These are phyloP conservation scores for Acipenser ruthenus DNA, from an alignment of 2,797 vertebrate genomes.

Conservation along the genomic window DNA sequence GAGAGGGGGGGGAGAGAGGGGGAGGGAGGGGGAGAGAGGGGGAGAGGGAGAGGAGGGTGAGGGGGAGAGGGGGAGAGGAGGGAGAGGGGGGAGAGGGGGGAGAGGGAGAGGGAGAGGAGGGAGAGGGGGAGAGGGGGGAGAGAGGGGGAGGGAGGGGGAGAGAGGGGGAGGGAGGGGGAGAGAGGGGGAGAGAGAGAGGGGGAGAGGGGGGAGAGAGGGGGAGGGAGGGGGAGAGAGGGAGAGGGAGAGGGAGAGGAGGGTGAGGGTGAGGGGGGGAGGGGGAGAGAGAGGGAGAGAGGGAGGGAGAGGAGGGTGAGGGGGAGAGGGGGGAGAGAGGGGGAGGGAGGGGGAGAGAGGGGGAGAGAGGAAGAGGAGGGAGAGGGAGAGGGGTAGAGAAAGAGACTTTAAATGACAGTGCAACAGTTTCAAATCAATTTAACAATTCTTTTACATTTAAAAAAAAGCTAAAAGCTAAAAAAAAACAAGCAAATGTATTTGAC, in stretches of 20 bases:
- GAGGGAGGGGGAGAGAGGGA: no score
- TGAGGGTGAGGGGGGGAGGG: no score
- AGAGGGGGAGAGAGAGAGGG: background rate
- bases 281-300: no score
- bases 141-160: constrained; percentile 6
- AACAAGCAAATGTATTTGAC: no score
- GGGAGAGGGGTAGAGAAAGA: background rate
- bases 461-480: no score
- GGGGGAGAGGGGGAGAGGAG: constrained; percentile 24
- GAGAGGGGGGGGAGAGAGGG: constrained; percentile 8
- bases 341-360: no score
- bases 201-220: constrained; percentile 2
- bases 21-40: background rate
- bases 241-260: no score
- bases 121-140: background rate
- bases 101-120: background rate
- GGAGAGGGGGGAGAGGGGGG: background rate
- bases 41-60: constrained; percentile 14
- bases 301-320: no score
- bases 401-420: no score
- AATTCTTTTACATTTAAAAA: no score
- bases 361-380: background rate
- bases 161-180: constrained; percentile 15
- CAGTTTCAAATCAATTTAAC: no score
- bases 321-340: no score